phyloP scores from a whole-genome alignment of 2,888 invertebrate species.

The Tupiocoris notatus region DNA sequence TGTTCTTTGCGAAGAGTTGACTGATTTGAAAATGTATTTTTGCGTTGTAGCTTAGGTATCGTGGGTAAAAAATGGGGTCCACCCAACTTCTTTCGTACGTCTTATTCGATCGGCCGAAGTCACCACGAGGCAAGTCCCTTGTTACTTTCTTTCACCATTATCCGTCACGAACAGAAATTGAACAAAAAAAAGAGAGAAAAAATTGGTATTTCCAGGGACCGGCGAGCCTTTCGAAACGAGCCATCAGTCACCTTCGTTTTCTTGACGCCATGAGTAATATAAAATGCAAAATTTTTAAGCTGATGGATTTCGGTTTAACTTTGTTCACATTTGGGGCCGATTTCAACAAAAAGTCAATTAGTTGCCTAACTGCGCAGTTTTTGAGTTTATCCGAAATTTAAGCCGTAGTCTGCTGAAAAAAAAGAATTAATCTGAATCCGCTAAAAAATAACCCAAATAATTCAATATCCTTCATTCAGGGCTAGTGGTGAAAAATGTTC shows the following conservation, averaged over 20 bases:
- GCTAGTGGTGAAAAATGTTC: too few relatives aligned
- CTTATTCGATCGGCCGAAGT: conserved; percentile 42
- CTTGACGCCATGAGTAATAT: background rate
- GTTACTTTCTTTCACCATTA: background rate
- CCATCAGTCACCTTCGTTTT: conserved; percentile 43
- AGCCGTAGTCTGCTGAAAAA: too few relatives aligned
- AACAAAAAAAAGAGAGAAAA: background rate
- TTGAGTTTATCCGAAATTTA: too few relatives aligned
- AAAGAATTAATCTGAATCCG: too few relatives aligned
- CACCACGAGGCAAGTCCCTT: conserved; percentile 48
- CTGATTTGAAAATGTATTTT: conserved; percentile 47
- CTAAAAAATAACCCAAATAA: too few relatives aligned
- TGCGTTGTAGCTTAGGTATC: conserved; percentile 48
- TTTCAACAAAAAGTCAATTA: too few relatives aligned
- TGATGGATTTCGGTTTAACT: background rate
- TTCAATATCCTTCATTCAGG: too few relatives aligned
- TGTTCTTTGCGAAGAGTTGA: conserved; percentile 42
- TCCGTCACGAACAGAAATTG: background rate
- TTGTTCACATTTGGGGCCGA: too few relatives aligned
- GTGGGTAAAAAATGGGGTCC: conserved; percentile 47
- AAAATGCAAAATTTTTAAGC: background rate
- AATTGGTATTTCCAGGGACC: conserved; percentile 44
- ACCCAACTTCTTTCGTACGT: conserved; percentile 41
- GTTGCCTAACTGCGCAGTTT: too few relatives aligned
- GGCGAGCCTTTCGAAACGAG: conserved; percentile 20